These are phyloP conservation scores for Hiodon tergisus DNA, from an alignment of 2,113 vertebrate species.

Conservation along the genomic window DNA sequence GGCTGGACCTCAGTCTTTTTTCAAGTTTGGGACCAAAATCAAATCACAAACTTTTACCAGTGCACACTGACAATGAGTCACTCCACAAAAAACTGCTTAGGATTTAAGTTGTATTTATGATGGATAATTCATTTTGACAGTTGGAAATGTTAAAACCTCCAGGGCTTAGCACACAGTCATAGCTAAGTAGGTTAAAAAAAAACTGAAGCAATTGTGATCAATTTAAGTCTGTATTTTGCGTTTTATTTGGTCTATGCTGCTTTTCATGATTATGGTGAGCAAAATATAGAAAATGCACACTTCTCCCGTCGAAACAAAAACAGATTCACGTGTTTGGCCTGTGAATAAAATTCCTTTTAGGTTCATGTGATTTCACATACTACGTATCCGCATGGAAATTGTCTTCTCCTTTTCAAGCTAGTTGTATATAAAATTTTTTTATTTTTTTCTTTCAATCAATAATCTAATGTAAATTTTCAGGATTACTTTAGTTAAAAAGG, in stretches of 20 bases:
- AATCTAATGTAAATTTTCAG: too few relatives aligned
- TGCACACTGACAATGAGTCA: constrained; percentile 28
- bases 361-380: too few relatives aligned
- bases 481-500: too few relatives aligned
- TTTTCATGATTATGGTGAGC: constrained; percentile 15
- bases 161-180: constrained; percentile 39
- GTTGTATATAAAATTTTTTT: too few relatives aligned
- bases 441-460: too few relatives aligned
- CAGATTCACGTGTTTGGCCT: not conserved
- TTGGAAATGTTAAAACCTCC: constrained; percentile 52
- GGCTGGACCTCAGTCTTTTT: too few relatives aligned
- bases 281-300: not conserved
- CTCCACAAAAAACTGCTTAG: constrained; percentile 24
- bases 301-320: not conserved
- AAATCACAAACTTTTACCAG: too few relatives aligned
- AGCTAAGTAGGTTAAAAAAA: constrained; percentile 51
- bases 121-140: constrained; percentile 49
- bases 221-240: constrained; percentile 38
- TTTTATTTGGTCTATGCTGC: constrained; percentile 25
- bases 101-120: constrained; percentile 45
- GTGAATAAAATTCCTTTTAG: not conserved
- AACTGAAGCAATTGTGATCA: constrained; percentile 43
- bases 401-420: not conserved
- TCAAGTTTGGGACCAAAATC: too few relatives aligned
- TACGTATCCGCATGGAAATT: too few relatives aligned